Evolutionary conservation across 2,113 vertebrate genomes (phyloP).

Genomic region (mouse (Mus musculus)): DNA sequence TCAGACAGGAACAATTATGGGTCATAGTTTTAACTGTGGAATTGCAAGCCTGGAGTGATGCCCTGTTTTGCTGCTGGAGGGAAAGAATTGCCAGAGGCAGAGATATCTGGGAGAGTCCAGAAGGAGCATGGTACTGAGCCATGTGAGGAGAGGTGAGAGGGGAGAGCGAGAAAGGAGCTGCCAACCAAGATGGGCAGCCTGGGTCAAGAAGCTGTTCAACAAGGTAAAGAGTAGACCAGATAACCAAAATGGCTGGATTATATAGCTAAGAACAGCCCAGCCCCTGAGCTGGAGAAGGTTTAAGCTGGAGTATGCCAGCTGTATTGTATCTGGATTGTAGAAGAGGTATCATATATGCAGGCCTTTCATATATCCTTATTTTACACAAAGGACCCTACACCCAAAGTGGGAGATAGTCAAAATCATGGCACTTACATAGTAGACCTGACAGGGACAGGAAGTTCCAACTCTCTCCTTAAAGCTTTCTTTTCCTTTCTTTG

Average conservation of each 20-base stretch:
- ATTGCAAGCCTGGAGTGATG: too few species aligned
- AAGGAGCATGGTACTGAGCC: neutral
- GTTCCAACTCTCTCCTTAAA: neutral
- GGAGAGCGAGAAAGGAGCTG: neutral
- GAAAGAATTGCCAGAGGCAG: neutral
- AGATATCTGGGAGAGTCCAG: neutral
- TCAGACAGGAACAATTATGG: too few species aligned
- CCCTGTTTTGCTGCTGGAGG: too few species aligned
- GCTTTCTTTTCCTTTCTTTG: neutral
- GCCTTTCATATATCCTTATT: neutral
- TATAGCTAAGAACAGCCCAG: neutral
- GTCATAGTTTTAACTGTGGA: too few species aligned
- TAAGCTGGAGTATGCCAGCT: neutral
- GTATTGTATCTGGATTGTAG: neutral
- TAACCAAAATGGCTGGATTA: neutral
- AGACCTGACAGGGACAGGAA: neutral
- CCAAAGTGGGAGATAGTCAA: neutral
- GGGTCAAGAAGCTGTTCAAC: neutral
- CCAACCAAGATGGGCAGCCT: neutral
- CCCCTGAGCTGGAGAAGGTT: neutral
- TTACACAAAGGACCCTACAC: neutral
- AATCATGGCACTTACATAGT: neutral
- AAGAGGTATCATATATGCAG: neutral
- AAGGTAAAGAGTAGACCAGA: neutral
- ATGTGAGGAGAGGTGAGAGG: neutral